phyloP scores from a whole-genome alignment of 2,113 vertebrate species.

The Plotosus lineatus region DNA sequence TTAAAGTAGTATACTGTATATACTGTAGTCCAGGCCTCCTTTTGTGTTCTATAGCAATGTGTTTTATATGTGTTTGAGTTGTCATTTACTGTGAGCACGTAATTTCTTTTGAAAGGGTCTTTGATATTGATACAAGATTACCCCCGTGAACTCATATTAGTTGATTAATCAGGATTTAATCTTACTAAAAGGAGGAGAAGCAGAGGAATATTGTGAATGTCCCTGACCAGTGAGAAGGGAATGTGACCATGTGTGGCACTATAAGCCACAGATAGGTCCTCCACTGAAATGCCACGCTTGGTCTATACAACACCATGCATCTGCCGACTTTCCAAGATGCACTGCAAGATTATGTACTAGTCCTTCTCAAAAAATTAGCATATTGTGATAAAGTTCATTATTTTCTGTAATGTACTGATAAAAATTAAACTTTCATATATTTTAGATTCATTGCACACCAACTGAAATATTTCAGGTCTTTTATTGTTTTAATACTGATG shows the following conservation, averaged over 20 bases:
- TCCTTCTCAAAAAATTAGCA: too few species aligned
- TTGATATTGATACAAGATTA: background rate
- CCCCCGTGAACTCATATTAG: background rate
- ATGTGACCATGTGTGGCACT: background rate
- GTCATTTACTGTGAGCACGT: background rate
- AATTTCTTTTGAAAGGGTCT: background rate
- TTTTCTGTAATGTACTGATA: too few species aligned
- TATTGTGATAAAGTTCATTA: too few species aligned
- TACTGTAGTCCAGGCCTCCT: background rate
- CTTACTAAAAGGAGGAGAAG: background rate
- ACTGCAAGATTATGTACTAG: too few species aligned
- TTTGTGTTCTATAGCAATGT: background rate
- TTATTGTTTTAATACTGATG: too few species aligned
- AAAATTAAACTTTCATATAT: too few species aligned
- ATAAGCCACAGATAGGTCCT: background rate
- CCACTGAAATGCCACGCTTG: background rate
- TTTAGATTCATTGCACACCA: too few species aligned
- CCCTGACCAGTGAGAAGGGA: slow-evolving; percentile 5
- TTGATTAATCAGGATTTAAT: background rate
- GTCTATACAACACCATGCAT: background rate
- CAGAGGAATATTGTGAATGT: background rate
- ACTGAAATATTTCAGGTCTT: too few species aligned
- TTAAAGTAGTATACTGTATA: too few species aligned
- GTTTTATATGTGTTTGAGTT: background rate
- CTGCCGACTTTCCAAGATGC: background rate